A percentile compares a stretch with the other conserved stretches of the same genome.
Conservation (phyloP, 2,888 invertebrate genomes). For the Phyto melanocephala region DNA sequence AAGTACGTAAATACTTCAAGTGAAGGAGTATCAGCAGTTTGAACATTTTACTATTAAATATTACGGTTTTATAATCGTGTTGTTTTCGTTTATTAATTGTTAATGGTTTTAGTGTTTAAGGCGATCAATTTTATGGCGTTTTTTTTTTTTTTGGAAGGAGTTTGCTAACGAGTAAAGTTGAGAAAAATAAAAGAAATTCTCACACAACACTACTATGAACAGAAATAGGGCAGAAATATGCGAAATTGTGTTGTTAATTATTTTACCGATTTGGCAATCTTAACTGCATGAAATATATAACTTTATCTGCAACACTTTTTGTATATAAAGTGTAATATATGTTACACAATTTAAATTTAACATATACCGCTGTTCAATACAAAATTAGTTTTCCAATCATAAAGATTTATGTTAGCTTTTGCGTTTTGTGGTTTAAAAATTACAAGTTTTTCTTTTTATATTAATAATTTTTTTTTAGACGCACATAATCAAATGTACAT, state of each 20-base stretch:
- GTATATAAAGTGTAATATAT: neutral
- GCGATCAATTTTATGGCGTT: constrained; percentile 49
- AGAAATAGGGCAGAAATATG: neutral
- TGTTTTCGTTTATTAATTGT: constrained; percentile 61
- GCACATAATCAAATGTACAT: constrained; percentile 35
- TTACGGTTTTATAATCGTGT: constrained; percentile 55
- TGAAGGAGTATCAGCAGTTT: constrained; percentile 15
- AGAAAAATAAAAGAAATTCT: neutral
- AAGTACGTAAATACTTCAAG: neutral
- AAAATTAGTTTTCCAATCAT: constrained; percentile 56
- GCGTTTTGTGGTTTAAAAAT: constrained; percentile 40
- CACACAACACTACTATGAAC: constrained; percentile 4
- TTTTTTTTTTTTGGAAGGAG: neutral
- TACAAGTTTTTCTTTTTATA: constrained; percentile 15
- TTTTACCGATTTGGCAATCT: too few relatives aligned
- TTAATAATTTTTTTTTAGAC: neutral
- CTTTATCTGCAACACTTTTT: neutral
- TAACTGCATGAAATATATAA: neutral
- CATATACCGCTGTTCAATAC: constrained; percentile 32
- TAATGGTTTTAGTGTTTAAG: constrained; percentile 52
- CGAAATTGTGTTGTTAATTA: neutral
- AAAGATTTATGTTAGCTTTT: constrained; percentile 57
- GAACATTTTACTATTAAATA: constrained; percentile 36
- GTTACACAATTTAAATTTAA: constrained; percentile 31
- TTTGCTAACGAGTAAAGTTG: neutral